Base-by-base conservation (phyloP, 2,888 invertebrate genomes). In the Agrotis segetum region DNA sequence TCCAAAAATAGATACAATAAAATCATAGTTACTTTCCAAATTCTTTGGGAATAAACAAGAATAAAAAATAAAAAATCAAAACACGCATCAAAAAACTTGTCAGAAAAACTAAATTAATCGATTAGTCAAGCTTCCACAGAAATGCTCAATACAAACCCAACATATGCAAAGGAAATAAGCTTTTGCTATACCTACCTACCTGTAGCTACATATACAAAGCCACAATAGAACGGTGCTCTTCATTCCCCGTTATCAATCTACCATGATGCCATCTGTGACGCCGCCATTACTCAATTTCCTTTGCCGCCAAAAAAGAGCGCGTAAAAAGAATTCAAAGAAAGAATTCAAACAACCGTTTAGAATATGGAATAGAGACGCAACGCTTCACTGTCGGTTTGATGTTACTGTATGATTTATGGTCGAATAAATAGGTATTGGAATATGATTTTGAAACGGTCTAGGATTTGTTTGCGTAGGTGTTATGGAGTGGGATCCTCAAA, bases 221-320 rank as follows among this genome's bases (percentile, higher is more conserved):
- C 88, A 93, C 94, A 94, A 93, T 92, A 92, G 92, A 89, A 90
- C 89, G 88, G 85, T 89, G 88, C 89, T 91, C 91, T 93, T 92
- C 92, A 94, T 94, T 94, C 93, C 90, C 87, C 89, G 93, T 93
- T 95, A 96, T 96, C 96, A 96, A 95, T 96, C 95, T 93, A 92
- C 91, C 92, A 91, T 95, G 94, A 95, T 95, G 95, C 96, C 96
- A 95, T 95, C 96, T 95, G 95, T 94, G 96, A 95, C 95, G 92
- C 90, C 83, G 89, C 90, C 93, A 95, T 96, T 95, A 95, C 93
- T 96, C 96, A 96, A 95, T 96, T 95, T 95, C 93, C 91, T 92
- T 92, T 92, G 88, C 92, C 92, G 91, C 91, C 88, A 90, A 94
- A 91, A 92, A 92, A 91, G 88, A 90, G 85, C 89, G 87, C 88